phyloP scores from a whole-genome alignment of 2,888 invertebrate genomes.

The Heliconius hortense region DNA sequence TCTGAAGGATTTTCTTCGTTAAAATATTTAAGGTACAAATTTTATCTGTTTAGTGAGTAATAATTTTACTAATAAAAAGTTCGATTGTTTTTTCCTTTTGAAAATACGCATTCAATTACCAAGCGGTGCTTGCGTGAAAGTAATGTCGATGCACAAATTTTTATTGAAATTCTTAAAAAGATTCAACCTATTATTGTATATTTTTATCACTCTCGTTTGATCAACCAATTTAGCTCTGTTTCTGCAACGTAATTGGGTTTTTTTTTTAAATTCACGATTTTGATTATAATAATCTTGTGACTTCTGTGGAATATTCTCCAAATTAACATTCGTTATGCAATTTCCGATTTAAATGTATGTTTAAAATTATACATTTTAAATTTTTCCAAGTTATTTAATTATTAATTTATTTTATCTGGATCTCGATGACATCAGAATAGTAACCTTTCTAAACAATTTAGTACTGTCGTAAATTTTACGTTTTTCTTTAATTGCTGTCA shows the following conservation, averaged over 20 bases:
- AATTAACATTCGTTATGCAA: neutral
- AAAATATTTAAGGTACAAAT: conserved; percentile 19
- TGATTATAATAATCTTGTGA: neutral
- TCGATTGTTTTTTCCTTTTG: conserved; percentile 17
- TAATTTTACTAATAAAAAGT: conserved; percentile 20
- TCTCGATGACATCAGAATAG: conserved; percentile 5
- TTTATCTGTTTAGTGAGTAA: conserved; percentile 22
- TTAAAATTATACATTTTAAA: neutral
- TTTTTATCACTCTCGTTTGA: conserved; percentile 9
- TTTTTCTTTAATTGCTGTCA: conserved; percentile 22
- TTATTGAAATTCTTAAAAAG: conserved; percentile 20
- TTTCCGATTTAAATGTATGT: neutral
- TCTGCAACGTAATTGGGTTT: neutral
- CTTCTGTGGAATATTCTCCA: neutral
- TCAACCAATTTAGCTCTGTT: conserved; percentile 4
- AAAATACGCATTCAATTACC: conserved; percentile 25
- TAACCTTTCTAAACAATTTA: conserved; percentile 9
- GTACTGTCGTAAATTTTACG: conserved; percentile 18
- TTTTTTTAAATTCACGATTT: neutral
- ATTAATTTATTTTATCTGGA: conserved; percentile 8
- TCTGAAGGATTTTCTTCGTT: conserved; percentile 10
- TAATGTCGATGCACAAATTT: conserved; percentile 15
- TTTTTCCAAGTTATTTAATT: neutral
- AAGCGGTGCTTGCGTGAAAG: conserved; percentile 15
- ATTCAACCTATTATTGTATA: conserved; percentile 21